These are phyloP conservation scores for Poecilus cupreus DNA, from an alignment of 2,888 invertebrate species.

Conservation along the genomic window DNA sequence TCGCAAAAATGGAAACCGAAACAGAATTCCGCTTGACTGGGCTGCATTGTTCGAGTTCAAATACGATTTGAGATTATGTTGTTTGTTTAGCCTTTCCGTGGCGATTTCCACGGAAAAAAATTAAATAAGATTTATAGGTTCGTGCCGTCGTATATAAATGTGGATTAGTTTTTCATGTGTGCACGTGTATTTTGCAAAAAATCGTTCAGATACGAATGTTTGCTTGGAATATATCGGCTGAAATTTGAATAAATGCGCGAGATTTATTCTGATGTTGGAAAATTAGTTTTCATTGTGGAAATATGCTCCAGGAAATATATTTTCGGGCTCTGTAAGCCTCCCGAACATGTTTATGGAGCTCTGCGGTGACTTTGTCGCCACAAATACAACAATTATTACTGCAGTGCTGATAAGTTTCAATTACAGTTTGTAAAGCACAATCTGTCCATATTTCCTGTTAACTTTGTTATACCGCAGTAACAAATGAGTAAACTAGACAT, in stretches of 20 bases:
- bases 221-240: conserved; percentile 24
- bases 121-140: conserved; percentile 58
- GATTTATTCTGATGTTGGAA: conserved; percentile 35
- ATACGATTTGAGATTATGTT: conserved; percentile 54
- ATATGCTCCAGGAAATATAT: background rate
- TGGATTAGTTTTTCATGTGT: conserved; percentile 57
- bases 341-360: background rate
- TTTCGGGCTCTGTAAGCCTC: background rate
- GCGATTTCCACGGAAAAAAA: conserved; percentile 49
- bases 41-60: conserved; percentile 52
- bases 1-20: background rate
- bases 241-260: conserved; percentile 48
- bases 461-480: no score
- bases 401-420: no score
- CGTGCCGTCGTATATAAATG: conserved; percentile 55
- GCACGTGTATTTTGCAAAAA: conserved; percentile 47
- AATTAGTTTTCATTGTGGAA: conserved; percentile 25
- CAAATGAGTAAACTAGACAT: no score
- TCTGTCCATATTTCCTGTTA: no score
- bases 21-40: conserved; percentile 13
- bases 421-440: no score
- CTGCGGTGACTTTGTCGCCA: background rate
- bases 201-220: conserved; percentile 51
- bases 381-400: no score
- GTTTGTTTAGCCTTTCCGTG: conserved; percentile 55